These are phyloP conservation scores for Scylla paramamosain DNA, from an alignment of 1,140 invertebrate genomes.

Conservation along the genomic window DNA sequence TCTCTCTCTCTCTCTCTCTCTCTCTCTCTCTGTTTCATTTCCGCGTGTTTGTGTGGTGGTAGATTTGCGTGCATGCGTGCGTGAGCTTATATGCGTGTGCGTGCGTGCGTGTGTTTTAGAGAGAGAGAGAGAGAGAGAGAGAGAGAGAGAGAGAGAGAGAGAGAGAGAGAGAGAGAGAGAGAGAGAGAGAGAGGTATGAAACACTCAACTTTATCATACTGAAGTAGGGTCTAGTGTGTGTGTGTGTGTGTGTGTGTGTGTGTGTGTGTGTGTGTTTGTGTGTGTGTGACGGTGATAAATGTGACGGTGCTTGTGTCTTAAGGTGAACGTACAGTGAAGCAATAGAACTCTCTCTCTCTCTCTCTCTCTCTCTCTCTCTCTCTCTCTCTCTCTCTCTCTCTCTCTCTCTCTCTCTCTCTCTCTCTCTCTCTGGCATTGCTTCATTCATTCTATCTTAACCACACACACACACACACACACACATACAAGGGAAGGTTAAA, in stretches of 20 bases:
- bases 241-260: background rate
- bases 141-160: constrained; percentile 5
- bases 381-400: constrained; percentile 14
- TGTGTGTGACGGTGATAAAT: background rate
- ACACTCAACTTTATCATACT: background rate
- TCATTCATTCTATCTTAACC: too few relatives aligned
- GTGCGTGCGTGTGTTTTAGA: too few relatives aligned
- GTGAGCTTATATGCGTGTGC: too few relatives aligned
- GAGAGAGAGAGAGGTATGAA: background rate
- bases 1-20: background rate
- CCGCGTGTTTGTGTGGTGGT: background rate
- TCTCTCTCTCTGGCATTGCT: background rate
- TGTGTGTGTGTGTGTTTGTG: constrained; percentile 4
- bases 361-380: constrained; percentile 32
- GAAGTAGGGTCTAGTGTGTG: background rate
- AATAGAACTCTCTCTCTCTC: too few relatives aligned
- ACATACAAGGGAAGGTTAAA: too few relatives aligned
- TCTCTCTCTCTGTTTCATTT: background rate
- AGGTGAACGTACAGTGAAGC: too few relatives aligned
- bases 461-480: too few relatives aligned
- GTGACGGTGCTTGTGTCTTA: background rate
- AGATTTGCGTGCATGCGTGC: background rate
- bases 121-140: constrained; percentile 16
- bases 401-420: constrained; percentile 2
- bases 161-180: constrained; percentile 26